phyloP scores from a whole-genome alignment of 2,113 vertebrate species.

The cattle (Bos taurus) region ARS-UCD2.0 NC_037348.1:53267501-53268000 shows the following conservation, averaged over 20 bases:
- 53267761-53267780: background rate
- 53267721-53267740: background rate
- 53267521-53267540: background rate
- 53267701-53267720: background rate
- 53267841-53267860: background rate
- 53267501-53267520: background rate
- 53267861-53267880: background rate
- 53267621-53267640: background rate
- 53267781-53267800: background rate
- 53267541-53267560: background rate
- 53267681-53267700: background rate
- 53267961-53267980: background rate
- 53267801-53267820: background rate
- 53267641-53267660: background rate
- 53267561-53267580: background rate
- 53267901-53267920: background rate
- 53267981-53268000: background rate
- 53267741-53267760: background rate
- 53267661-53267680: background rate
- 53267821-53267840: background rate
- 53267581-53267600: background rate
- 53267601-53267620: background rate
- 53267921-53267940: background rate
- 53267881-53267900: background rate
- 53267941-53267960: background rate